A percentile compares a stretch with the other conserved stretches of the same genome.
These are phyloP conservation scores for Tachina grossa DNA, from an alignment of 2,888 invertebrate species.

Conservation along the genomic window DNA sequence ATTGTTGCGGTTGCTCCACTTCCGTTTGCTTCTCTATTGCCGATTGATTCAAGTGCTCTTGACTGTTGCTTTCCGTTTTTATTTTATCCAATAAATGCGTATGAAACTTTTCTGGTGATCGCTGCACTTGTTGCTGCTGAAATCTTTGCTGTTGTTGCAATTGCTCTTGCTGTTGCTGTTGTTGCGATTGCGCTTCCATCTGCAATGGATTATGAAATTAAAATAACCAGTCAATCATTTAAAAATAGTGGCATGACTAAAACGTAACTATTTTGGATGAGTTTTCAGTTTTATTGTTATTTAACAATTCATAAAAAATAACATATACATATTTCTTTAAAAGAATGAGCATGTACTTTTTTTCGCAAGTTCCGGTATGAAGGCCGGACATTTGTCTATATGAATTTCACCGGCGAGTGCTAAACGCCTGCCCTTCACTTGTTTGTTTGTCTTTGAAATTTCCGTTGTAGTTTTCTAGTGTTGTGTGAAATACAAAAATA, in stretches of 20 bases:
- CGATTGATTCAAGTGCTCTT: conserved; percentile 71
- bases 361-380: conserved; percentile 78
- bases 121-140: conserved; percentile 76
- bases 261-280: conserved; percentile 18
- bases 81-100: conserved; percentile 78
- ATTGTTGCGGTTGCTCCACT: conserved; percentile 74
- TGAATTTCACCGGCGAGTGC: conserved; percentile 64
- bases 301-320: conserved; percentile 48
- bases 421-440: conserved; percentile 57
- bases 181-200: conserved; percentile 81
- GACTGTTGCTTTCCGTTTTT: conserved; percentile 77
- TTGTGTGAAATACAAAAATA: conserved; percentile 3
- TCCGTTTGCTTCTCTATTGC: conserved; percentile 45
- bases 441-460: conserved; percentile 29
- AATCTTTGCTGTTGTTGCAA: conserved; percentile 74
- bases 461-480: conserved; percentile 38
- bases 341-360: conserved; percentile 2
- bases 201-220: conserved; percentile 78
- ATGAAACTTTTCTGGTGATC: conserved; percentile 76
- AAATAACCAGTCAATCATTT: conserved; percentile 73
- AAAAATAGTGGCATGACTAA: conserved; percentile 40
- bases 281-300: conserved; percentile 39
- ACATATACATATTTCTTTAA: conserved; percentile 41
- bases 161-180: conserved; percentile 74
- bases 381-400: conserved; percentile 57